Conservation (phyloP, 2,888 invertebrate species). For the Heliconius hortense region DNA sequence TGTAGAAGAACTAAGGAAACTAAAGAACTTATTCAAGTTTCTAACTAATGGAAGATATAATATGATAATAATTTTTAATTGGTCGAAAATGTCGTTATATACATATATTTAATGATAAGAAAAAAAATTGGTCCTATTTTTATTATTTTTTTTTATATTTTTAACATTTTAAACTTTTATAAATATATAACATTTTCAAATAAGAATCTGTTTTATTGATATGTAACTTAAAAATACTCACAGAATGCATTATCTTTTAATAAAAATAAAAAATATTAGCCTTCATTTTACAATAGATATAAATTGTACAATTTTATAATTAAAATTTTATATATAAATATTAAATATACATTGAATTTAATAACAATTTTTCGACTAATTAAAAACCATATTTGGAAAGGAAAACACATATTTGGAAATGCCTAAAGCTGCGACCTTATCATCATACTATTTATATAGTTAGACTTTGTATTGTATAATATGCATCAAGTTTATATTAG, state of each 20-base stretch:
- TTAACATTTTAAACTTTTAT: not conserved
- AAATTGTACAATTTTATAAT: not conserved
- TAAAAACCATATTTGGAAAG: not conserved
- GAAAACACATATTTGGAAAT: constrained; percentile 17
- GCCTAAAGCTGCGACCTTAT: not conserved
- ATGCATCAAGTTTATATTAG: not conserved
- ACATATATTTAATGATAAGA: not conserved
- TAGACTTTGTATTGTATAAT: not conserved
- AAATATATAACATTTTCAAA: not conserved
- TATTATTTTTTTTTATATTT: not conserved
- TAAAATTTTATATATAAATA: not conserved
- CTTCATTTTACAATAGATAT: not conserved
- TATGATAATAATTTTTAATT: constrained; percentile 14
- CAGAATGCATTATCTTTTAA: not conserved
- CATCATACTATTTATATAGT: not conserved
- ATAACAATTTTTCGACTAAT: constrained; percentile 11
- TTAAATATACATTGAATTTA: not conserved
- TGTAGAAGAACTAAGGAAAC: constrained; percentile 3
- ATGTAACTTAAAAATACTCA: not conserved
- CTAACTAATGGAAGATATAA: constrained; percentile 2
- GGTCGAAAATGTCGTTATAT: not conserved
- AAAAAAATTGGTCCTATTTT: not conserved
- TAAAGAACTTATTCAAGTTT: no score
- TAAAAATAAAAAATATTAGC: not conserved
- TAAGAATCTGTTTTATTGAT: not conserved